Conservation (phyloP, 2,888 invertebrate species). For the Protophormia terraenovae region DNA sequence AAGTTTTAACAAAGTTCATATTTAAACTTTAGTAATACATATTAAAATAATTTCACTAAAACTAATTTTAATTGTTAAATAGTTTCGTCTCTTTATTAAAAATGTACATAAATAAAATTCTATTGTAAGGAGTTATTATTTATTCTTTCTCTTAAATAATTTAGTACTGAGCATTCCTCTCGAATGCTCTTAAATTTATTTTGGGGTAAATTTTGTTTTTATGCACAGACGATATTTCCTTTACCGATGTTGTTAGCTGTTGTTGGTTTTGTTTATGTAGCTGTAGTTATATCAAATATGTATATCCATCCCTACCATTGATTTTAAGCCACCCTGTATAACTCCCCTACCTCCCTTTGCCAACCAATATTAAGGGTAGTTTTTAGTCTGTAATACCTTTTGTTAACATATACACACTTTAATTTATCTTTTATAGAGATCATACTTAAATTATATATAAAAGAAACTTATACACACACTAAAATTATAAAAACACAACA, state of each 20-base stretch:
- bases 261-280: not conserved
- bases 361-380: not conserved
- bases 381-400: not conserved
- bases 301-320: not conserved
- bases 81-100: too few relatives aligned
- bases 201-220: not conserved
- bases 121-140: not conserved
- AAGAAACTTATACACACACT: not conserved
- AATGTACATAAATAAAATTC: not conserved
- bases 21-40: too few relatives aligned
- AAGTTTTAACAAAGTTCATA: too few relatives aligned
- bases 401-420: conserved; percentile 5
- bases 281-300: not conserved
- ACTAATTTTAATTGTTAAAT: too few relatives aligned
- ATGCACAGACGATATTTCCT: conserved; percentile 23
- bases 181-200: not conserved
- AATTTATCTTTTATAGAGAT: conserved; percentile 28
- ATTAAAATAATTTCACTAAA: too few relatives aligned
- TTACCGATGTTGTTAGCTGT: conserved; percentile 1
- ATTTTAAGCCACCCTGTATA: not conserved
- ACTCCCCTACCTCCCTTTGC: not conserved
- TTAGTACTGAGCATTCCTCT: not conserved
- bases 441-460: conserved; percentile 5
- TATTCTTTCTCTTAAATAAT: not conserved
- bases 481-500: too few relatives aligned